These are phyloP conservation scores for Adelphocoris suturalis DNA, from an alignment of 2,888 invertebrate genomes.

Conservation along the genomic window DNA sequence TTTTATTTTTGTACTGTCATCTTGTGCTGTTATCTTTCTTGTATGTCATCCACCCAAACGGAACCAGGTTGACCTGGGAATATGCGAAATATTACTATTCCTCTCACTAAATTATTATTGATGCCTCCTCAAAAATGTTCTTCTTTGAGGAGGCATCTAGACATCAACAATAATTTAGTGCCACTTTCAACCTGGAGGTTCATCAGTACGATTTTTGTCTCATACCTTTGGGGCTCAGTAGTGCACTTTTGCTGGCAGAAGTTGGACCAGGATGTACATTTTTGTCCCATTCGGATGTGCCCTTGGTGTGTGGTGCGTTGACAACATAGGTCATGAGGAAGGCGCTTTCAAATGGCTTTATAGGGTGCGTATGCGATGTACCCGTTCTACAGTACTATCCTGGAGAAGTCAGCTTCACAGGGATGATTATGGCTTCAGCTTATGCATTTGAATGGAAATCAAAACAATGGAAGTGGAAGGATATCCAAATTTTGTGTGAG, in stretches of 20 bases:
- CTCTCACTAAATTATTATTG: too few species aligned
- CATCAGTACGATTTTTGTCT: conserved; percentile 87
- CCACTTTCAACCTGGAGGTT: conserved; percentile 90
- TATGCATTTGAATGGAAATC: conserved; percentile 87
- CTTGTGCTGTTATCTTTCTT: too few species aligned
- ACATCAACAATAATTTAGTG: too few species aligned
- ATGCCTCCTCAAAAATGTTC: too few species aligned
- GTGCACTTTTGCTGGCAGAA: conserved; percentile 85
- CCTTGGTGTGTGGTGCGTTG: conserved; percentile 91
- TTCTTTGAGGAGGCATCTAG: too few species aligned
- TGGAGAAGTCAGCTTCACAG: conserved; percentile 85
- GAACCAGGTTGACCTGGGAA: too few species aligned
- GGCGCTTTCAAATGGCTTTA: conserved; percentile 87
- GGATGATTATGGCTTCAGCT: conserved; percentile 84
- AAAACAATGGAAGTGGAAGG: conserved; percentile 88
- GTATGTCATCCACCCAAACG: too few species aligned
- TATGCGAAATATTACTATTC: too few species aligned
- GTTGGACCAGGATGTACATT: conserved; percentile 86
- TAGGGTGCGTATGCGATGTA: conserved; percentile 84
- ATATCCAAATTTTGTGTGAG: too few species aligned
- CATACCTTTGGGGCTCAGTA: conserved; percentile 89
- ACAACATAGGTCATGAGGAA: conserved; percentile 91
- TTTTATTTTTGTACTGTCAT: too few species aligned
- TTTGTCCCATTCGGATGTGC: conserved; percentile 86
- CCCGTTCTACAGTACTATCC: conserved; percentile 83